Evolutionary conservation across 1,140 invertebrate genomes (phyloP), one percentile per base, ranked within the genome.

Genomic region (Globodera ellingtonae): DNA sequence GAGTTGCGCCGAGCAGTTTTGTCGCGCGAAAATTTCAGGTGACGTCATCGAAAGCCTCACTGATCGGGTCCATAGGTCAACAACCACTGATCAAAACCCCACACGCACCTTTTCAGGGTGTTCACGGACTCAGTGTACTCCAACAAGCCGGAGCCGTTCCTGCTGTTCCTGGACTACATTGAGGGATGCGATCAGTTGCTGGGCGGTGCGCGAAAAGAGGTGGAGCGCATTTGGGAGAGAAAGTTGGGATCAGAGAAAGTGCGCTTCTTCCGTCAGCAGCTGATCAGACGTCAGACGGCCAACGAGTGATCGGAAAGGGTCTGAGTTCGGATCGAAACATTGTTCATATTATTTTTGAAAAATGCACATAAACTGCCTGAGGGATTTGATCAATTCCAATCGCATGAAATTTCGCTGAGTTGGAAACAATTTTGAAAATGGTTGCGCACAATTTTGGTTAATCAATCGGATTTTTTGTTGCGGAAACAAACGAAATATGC

Each of bases 151-250:
- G 84, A 85, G 74, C 73, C 84, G 6, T 85, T 85, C 62, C 47
- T 66, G 21, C 65, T 85, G 24, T 82, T 85, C 65, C 70, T 85
- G 72, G 84, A 85, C 24, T 81, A 85, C 75, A 70, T 86, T n/a
- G 78, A 85, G 48, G 75, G 69, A 15, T 65, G 44, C 66, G 52
- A 75, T 44, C 44, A 77, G 15, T 65, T 81, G 72, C 48, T 85
- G 13, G 77, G n/a, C 46, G 66, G 70, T 18, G 84, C 84, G 44
- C 65, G 84, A 10, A 76, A 86, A 47, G 59, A 78, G n/a, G 78
- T 85, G 67, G 84, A 85, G 56, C 73, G 75, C 48, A 69, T 85
- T 44, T 85, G 75, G 72, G 84, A 83, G 50, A 66, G 62, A 56
- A 85, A 81, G 71, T 59, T 59, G 66, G 79, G 74, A 5, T 80